Evolutionary conservation across 2,113 vertebrate species (phyloP), one percentile per base, ranked within the genome.

Genomic region (Pyxicephalus adspersus): DNA sequence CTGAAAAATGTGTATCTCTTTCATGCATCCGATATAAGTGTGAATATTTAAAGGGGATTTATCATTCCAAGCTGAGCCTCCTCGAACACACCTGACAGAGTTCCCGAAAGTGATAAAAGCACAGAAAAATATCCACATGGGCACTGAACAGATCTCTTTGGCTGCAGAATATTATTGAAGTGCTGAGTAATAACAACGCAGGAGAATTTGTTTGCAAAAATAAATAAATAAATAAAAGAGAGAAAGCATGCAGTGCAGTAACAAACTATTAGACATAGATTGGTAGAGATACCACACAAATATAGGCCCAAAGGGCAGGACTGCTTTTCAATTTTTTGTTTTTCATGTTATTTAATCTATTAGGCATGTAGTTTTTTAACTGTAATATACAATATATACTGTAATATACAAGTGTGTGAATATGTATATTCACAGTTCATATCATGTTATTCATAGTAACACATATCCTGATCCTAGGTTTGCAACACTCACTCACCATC

Each of bases 31-130:
- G 71, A 74, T 74, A 74, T 74, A 58, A 58, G 71, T 74, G 71
- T 60, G 71, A 74, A 74, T 74, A 74, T 74, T 74, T 74, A 74
- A 29, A 38, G 54, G 71, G 71, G 55, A 74, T 74, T 74, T 60
- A 60, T 74, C 71, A 74, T n/a, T 45, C 28, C 31, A 60, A 38
- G 34, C 54, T 8, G 71, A 60, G 71, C 20, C 29, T 60, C 52
- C 29, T 23, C 52, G 17, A 17, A 55, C 18, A 73, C 52, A n/a
- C 52, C 54, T 74, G 54, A 74, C 71, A 23, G 54, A 60, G 71
- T 25, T 57, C 34, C 20, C 16, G 29, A 57, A 73, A 31, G n/a
- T 73, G 52, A 74, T 60, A 74, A 58, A 74, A 38, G 71, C 19
- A 25, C 54, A 58, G 29, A 74, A 74, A 60, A 74, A 58, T 58